phyloP scores from a whole-genome alignment of 2,797 vertebrate genomes.

The Neomorphus geoffroyi region DNA sequence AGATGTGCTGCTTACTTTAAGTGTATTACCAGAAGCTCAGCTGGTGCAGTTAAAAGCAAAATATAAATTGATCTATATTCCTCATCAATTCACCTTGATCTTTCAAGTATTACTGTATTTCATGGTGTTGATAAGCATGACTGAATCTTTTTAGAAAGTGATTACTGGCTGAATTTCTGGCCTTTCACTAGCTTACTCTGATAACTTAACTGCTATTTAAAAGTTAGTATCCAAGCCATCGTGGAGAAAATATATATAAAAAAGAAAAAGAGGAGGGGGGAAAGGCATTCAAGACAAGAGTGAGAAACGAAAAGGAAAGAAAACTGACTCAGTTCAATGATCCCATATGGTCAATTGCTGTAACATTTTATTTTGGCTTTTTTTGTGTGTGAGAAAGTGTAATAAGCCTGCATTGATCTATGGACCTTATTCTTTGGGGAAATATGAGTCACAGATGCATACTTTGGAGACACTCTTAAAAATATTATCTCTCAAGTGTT shows the following conservation, averaged over 20 bases:
- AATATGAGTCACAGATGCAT: conserved; percentile 60
- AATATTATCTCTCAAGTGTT: conserved; percentile 71
- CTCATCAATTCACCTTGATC: not conserved
- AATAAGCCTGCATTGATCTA: conserved; percentile 58
- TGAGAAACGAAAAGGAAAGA: not conserved
- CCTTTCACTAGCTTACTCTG: conserved; percentile 2
- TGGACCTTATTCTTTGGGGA: conserved; percentile 61
- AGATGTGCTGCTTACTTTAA: conserved; percentile 4
- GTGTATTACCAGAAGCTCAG: not conserved
- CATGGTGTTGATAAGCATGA: not conserved
- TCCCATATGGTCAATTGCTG: conserved; percentile 17
- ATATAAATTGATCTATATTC: not conserved
- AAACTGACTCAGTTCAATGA: not conserved
- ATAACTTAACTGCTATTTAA: conserved; percentile 17
- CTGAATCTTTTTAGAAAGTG: not conserved
- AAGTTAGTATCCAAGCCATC: not conserved
- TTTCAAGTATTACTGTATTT: not conserved
- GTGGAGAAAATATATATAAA: not conserved
- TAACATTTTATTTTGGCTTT: conserved; percentile 14
- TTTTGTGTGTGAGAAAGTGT: conserved; percentile 43
- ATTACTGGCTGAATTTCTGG: conserved; percentile 1
- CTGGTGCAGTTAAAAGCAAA: conserved; percentile 1
- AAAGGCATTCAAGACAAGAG: conserved; percentile 14
- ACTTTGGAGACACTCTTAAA: conserved; percentile 57
- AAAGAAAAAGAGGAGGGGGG: not conserved